Evolutionary conservation across 2,797 vertebrate species (phyloP).

Genomic region (Alectoris magna): DNA sequence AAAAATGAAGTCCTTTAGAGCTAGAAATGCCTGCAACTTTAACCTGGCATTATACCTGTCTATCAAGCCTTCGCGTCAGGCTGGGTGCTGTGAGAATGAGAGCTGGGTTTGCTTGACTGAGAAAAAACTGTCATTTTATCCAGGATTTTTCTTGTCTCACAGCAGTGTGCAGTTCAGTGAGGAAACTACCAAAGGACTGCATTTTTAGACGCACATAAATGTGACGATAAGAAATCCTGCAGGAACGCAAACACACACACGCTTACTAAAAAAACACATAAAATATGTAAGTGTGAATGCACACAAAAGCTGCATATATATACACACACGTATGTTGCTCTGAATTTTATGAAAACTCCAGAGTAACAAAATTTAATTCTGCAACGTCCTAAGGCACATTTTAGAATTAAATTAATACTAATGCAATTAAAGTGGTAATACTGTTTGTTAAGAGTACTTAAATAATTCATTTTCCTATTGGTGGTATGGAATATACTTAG

Average conservation of each 20-base stretch:
- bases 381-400: slow-evolving; percentile 15
- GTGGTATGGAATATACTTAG: slow-evolving; percentile 14
- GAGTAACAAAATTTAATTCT: not conserved
- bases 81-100: slow-evolving; percentile 1
- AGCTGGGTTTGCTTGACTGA: not conserved
- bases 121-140: not conserved
- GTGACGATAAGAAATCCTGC: not conserved
- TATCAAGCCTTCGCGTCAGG: not conserved
- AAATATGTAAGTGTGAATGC: not conserved
- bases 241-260: not conserved
- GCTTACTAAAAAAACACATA: not conserved
- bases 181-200: not conserved
- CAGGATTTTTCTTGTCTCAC: not conserved
- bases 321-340: fast-evolving
- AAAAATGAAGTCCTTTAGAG: not conserved
- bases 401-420: slow-evolving; percentile 16
- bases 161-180: not conserved
- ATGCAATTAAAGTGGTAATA: slow-evolving; percentile 44
- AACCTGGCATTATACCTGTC: not conserved
- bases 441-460: slow-evolving; percentile 48
- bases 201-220: not conserved
- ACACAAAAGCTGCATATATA: not conserved
- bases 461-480: slow-evolving; percentile 56
- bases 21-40: not conserved
- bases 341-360: not conserved